These are phyloP conservation scores for Brachionus asplanchnoidis DNA, from an alignment of 1,140 invertebrate species.

Conservation along the genomic window DNA sequence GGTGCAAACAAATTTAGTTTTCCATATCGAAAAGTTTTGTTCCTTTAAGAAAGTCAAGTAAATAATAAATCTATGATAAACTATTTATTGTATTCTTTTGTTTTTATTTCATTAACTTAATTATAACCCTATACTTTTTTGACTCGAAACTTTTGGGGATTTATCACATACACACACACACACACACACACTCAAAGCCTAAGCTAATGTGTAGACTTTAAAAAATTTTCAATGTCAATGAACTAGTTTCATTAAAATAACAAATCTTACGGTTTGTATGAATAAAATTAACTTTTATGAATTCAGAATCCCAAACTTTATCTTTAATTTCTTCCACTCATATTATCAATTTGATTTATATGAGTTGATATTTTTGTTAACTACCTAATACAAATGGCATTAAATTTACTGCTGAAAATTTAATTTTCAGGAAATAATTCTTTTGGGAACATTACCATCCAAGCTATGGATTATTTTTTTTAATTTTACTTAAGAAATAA, in stretches of 20 bases:
- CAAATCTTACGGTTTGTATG: not conserved
- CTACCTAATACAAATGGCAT: no score
- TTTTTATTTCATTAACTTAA: constrained; percentile 25
- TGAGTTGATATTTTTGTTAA: no score
- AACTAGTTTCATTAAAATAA: constrained; percentile 17
- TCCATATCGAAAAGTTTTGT: not conserved
- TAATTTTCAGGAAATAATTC: no score
- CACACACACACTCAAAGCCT: not conserved
- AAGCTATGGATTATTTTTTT: no score
- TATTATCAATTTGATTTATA: not conserved
- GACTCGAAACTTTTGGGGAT: constrained; percentile 1
- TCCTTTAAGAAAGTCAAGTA: constrained; percentile 33
- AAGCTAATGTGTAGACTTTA: not conserved
- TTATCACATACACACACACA: constrained; percentile 8
- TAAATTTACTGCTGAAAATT: no score
- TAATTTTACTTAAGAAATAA: no score
- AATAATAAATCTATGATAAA: constrained; percentile 18
- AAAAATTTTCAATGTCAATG: constrained; percentile 1
- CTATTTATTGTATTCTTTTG: constrained; percentile 20
- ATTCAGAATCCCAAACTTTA: not conserved
- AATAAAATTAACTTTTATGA: not conserved
- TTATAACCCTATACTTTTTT: constrained; percentile 1
- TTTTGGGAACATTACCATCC: no score
- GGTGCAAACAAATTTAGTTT: not conserved
- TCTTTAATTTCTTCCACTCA: not conserved